Percentiles rank a stretch among this genome's conserved stretches.
Conservation (phyloP, 37 sponge, comb jelly and placozoan species). For the Tethya wilhelma region DNA sequence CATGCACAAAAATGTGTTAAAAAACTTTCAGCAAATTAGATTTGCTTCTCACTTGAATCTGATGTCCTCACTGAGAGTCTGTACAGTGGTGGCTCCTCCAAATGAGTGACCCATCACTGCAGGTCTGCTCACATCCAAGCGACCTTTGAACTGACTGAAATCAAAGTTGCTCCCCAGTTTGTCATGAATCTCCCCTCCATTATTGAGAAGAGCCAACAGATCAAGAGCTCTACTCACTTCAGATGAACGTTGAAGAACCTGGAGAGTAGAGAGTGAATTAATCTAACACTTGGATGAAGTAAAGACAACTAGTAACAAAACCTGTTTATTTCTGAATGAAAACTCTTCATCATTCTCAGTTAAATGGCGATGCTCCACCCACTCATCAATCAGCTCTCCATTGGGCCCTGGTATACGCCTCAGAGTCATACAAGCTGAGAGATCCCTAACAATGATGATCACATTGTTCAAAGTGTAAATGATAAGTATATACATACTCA, state of each 20-base stretch:
- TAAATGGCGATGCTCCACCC: slow-evolving; percentile 24
- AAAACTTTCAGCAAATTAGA: background rate
- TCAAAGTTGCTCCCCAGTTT: slow-evolving; percentile 39
- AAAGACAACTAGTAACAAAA: background rate
- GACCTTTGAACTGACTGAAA: slow-evolving; percentile 65
- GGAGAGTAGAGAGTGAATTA: too few relatives aligned
- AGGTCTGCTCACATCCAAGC: slow-evolving; percentile 48
- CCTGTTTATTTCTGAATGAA: slow-evolving; percentile 41
- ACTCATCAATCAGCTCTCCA: slow-evolving; percentile 32
- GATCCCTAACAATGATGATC: slow-evolving; percentile 41
- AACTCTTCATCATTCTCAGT: slow-evolving; percentile 30
- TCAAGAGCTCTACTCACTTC: slow-evolving; percentile 52
- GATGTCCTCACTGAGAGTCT: slow-evolving; percentile 60
- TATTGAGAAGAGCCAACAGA: slow-evolving; percentile 47
- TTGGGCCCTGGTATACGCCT: slow-evolving; percentile 36
- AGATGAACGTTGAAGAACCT: slow-evolving; percentile 33
- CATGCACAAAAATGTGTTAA: too few relatives aligned
- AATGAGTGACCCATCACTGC: slow-evolving; percentile 82
- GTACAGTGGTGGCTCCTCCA: slow-evolving; percentile 69
- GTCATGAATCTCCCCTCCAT: slow-evolving; percentile 46
- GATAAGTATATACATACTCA: too few relatives aligned
- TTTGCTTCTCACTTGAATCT: slow-evolving; percentile 58
- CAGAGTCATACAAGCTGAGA: slow-evolving; percentile 46
- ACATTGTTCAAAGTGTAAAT: too few relatives aligned
- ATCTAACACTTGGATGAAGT: background rate